Evolutionary conservation across 2,888 invertebrate genomes (phyloP), one percentile per base, ranked within the genome.

Genomic region (Bembecia ichneumoniformis): DNA sequence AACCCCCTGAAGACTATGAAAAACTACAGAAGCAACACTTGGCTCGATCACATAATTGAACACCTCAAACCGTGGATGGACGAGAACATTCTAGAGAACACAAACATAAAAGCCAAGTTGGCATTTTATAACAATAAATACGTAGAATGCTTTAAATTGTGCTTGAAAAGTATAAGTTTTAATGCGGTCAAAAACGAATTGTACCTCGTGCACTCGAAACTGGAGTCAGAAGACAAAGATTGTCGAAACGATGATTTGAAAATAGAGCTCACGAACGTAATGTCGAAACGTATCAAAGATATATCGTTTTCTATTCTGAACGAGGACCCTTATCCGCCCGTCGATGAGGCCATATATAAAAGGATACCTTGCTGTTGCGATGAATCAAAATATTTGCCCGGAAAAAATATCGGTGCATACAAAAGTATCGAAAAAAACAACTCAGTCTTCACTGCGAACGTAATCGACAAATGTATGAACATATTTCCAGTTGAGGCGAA

Each of bases 231-330:
- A 49, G 28, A 9, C 28, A 7, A 28, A 28, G 28, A 28, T 28
- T 28, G 28, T 28, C 7, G 28, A 28, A 73, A 66, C 40, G 77
- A 75, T 16, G 80, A 81, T 52, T 56, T 68, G 0, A 79, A 77
- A 56, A 72, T 77, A 14, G 61, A 71, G 1, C 71, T 86, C 15
- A 74, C 70, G 0, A 82, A 73, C 36, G 63, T 74, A 0, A 77
- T 86, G 61, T 75, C 80, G 0, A 82, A 81, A 55, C 69, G 84
- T 14, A 83, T 86, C 40, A 86, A 83, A 57, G 81, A 82, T 13
- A 66, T 83, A 11, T 82, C 83, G 0, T 55, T 84, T 55, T 62
- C 72, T 1, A 82, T 86, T 54, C 62, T 87, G 0, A 87, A 87
- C 44, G 83, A 86, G 47, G 69, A 74, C 47, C 47, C 71, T 0